Evolutionary conservation across 2,113 vertebrate species (phyloP).

Genomic region (Myxocyprinus asiaticus): DNA sequence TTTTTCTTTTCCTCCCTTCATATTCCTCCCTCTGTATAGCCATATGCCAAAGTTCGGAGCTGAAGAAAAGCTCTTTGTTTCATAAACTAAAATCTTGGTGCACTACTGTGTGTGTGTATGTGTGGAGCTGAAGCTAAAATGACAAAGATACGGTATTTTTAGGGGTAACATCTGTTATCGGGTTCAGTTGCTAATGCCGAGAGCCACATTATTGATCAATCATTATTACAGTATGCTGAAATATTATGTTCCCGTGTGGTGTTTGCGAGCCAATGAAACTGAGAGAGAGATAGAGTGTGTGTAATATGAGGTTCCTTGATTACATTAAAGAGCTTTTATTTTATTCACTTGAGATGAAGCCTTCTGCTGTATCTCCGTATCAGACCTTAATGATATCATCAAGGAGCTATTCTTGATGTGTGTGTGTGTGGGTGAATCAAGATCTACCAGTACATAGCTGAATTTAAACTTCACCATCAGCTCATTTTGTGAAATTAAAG

Average conservation of each 20-base stretch:
- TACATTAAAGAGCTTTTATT: slow-evolving; percentile 77
- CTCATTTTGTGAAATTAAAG: not conserved
- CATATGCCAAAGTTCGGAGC: slow-evolving; percentile 32
- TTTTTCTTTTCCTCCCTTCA: slow-evolving; percentile 25
- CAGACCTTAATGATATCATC: slow-evolving; percentile 71
- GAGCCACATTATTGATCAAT: slow-evolving; percentile 54
- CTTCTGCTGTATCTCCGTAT: slow-evolving; percentile 71
- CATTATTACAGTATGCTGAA: slow-evolving; percentile 57
- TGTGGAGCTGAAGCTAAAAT: slow-evolving; percentile 35
- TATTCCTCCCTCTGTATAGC: slow-evolving; percentile 27
- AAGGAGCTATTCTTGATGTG: slow-evolving; percentile 51
- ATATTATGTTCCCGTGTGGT: slow-evolving; percentile 52
- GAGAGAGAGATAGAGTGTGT: slow-evolving; percentile 41
- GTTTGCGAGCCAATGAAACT: slow-evolving; percentile 57
- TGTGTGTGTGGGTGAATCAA: slow-evolving; percentile 36
- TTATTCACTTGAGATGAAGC: slow-evolving; percentile 74
- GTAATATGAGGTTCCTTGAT: slow-evolving; percentile 81
- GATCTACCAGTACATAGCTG: not conserved
- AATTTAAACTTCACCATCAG: slow-evolving; percentile 14
- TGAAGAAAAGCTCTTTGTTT: slow-evolving; percentile 54
- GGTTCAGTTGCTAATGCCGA: slow-evolving; percentile 57
- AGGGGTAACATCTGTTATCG: slow-evolving; percentile 52
- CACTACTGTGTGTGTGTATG: slow-evolving; percentile 20
- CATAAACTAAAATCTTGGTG: slow-evolving; percentile 33
- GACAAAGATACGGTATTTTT: slow-evolving; percentile 48